Base-by-base conservation (phyloP, 1,140 invertebrate species). In the Coboldia fuscipes region DNA sequence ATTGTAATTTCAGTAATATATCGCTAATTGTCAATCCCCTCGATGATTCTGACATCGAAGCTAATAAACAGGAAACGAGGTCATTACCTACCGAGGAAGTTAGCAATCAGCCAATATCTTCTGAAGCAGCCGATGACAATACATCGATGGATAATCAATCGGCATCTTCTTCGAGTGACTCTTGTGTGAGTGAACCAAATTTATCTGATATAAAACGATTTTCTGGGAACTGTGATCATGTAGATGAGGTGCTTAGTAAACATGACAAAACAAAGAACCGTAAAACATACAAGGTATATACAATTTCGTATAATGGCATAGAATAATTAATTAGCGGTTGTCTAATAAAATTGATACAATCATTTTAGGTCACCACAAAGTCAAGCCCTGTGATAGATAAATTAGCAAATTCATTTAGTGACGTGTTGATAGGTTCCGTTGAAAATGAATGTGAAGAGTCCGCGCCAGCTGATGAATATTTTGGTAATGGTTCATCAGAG, bases 381-480 rank as follows among this genome's bases (percentile, higher is more conserved):
- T n/a, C n/a, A n/a, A n/a, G n/a, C n/a, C n/a, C n/a, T n/a, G 35
- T 36, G 5, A 36, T 36, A 10, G 35, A 36, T 15, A 35, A 35
- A 15, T 12, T 35, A 3, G 34, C 27, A 28, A 28, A 13, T 23
- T n/a, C 10, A 13, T 29, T 27, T 4, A 19, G 4, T n/a, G 15
- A 28, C 39, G 31, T 5, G 39, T 54, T 50, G n/a, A 50, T 54
- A 54, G 48, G 55, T 17, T 51, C 58, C 17, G 51, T 58, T 26
- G 55, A 58, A 12, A 43, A 34, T 13, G 62, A 63, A 9, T 38
- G 62, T 1, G 67, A 68, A 32, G 48, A 61, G 2, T 68, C 66
- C 3, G 58, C 65, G 16, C 51, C 64, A 1, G 67, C 68, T 2
- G 68, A 70, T 36, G 68, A 71, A 34, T 70, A 67, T 38, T 71